phyloP scores from a whole-genome alignment of 2,797 vertebrate genomes.

The Harpagifer antarcticus region DNA sequence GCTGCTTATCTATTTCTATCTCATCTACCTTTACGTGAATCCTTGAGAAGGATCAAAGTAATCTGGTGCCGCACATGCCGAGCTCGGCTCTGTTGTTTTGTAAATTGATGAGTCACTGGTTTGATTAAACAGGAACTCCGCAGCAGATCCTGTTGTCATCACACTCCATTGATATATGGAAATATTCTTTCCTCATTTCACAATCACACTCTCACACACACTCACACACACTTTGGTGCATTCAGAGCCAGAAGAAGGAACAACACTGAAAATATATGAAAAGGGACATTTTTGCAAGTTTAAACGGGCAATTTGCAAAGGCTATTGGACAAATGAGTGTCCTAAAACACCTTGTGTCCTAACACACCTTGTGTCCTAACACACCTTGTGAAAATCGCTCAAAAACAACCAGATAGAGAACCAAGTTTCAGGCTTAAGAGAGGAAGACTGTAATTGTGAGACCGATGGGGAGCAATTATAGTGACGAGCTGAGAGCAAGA shows the following conservation, averaged over 20 bases:
- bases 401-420: constrained; percentile 4
- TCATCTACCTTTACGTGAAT: constrained; percentile 25
- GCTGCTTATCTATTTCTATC: neutral
- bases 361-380: neutral
- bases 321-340: neutral
- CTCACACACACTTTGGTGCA: neutral
- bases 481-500: constrained; percentile 7
- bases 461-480: constrained; percentile 35
- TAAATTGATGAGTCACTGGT: constrained; percentile 51
- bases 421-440: constrained; percentile 13
- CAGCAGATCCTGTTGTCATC: constrained; percentile 28
- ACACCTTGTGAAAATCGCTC: neutral
- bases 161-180: constrained; percentile 1
- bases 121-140: constrained; percentile 31
- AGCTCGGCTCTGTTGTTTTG: constrained; percentile 23
- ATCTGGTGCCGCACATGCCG: constrained; percentile 42
- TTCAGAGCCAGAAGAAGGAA: neutral
- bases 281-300: neutral
- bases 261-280: neutral
- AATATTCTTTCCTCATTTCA: constrained; percentile 25
- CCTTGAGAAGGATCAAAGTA: constrained; percentile 50
- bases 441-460: constrained; percentile 15
- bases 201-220: neutral
- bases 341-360: neutral
- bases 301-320: neutral